These are phyloP conservation scores for Galemys pyrenaicus DNA, from an alignment of 2,113 vertebrate species.

Conservation along the genomic window DNA sequence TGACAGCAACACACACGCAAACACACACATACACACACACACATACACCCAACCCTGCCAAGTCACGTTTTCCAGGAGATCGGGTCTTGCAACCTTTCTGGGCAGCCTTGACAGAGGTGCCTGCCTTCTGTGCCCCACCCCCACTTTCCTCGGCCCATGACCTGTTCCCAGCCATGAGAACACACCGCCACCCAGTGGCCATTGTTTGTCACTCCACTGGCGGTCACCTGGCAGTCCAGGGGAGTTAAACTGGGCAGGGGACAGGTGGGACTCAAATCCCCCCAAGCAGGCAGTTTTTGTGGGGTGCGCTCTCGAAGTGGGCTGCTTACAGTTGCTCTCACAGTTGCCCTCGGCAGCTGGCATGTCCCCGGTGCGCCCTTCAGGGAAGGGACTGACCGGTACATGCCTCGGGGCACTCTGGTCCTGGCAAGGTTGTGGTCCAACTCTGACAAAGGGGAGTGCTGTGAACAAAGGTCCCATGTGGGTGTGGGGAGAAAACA, in stretches of 20 bases:
- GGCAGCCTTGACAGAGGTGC: background rate
- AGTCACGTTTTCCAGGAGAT: background rate
- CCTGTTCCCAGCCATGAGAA: constrained; percentile 46
- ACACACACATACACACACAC: background rate
- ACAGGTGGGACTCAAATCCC: background rate
- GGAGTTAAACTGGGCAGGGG: background rate
- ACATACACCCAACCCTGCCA: background rate
- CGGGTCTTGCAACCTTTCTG: constrained; percentile 24
- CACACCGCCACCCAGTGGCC: constrained; percentile 75
- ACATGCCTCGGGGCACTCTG: background rate
- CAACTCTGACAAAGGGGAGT: background rate
- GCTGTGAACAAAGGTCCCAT: constrained; percentile 7
- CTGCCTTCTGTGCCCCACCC: background rate
- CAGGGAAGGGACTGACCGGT: background rate
- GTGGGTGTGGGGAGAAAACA: background rate
- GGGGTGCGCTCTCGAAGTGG: background rate
- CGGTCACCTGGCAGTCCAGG: background rate
- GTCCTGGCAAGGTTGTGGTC: constrained; percentile 15
- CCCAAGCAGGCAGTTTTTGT: background rate
- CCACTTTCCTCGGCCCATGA: background rate
- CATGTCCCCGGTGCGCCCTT: background rate
- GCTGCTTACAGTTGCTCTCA: background rate
- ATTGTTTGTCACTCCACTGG: background rate
- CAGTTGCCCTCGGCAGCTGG: background rate
- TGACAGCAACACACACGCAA: background rate